Conservation (phyloP, 1,140 invertebrate species). For the Diuraphis noxia region DNA sequence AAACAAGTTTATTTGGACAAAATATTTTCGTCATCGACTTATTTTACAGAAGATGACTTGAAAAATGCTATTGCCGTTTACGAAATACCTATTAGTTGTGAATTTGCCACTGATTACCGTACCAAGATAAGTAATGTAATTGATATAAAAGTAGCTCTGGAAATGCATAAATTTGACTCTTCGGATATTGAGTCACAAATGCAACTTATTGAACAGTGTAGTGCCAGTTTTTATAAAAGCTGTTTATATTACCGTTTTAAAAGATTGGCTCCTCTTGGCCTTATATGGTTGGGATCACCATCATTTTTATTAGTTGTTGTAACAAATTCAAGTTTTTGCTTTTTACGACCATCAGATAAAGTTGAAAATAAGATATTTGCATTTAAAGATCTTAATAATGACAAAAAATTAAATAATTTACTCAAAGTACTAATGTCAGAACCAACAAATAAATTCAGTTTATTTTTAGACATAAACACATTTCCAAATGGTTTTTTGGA, state of each 20-base stretch:
- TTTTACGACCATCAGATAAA: slow-evolving; percentile 38
- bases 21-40: slow-evolving; percentile 46
- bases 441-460: slow-evolving; percentile 19
- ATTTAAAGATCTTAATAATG: not conserved
- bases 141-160: slow-evolving; percentile 46
- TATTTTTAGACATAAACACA: slow-evolving; percentile 32
- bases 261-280: slow-evolving; percentile 45
- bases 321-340: slow-evolving; percentile 49
- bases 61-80: slow-evolving; percentile 52
- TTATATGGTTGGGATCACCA: slow-evolving; percentile 24
- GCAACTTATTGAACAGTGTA: slow-evolving; percentile 48
- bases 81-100: slow-evolving; percentile 29
- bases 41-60: slow-evolving; percentile 44
- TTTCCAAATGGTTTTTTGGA: not conserved
- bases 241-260: slow-evolving; percentile 45
- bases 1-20: slow-evolving; percentile 44
- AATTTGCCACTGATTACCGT: slow-evolving; percentile 32
- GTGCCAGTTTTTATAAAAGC: slow-evolving; percentile 50
- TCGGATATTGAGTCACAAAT: slow-evolving; percentile 31
- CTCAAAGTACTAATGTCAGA: not conserved
- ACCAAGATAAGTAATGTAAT: slow-evolving; percentile 44
- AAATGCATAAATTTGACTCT: slow-evolving; percentile 49
- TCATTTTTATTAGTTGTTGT: slow-evolving; percentile 38
- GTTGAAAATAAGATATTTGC: slow-evolving; percentile 15
- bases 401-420: not conserved